Evolutionary conservation across 2,888 invertebrate genomes (phyloP).

Genomic region (Apomyelois bistriatella): DNA sequence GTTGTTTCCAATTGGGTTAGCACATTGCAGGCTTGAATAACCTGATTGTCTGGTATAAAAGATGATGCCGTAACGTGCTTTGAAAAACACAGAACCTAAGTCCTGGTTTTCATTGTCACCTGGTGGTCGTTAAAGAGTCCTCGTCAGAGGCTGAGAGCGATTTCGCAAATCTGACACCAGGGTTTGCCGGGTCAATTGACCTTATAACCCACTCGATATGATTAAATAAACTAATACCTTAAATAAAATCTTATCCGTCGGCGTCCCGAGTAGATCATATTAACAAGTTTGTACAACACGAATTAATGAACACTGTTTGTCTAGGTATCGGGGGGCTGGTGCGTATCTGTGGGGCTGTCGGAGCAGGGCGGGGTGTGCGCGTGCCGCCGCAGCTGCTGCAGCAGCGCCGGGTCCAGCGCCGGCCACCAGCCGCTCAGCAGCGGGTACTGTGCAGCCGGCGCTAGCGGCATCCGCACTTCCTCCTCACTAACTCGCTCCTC

Average conservation of each 20-base stretch:
- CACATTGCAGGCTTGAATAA: too few relatives aligned
- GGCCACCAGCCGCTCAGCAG: slow-evolving; percentile 74
- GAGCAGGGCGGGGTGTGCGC: slow-evolving; percentile 36
- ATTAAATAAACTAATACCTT: too few relatives aligned
- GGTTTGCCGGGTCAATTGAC: too few relatives aligned
- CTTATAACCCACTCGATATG: too few relatives aligned
- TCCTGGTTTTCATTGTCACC: too few relatives aligned
- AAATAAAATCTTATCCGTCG: slow-evolving; percentile 31
- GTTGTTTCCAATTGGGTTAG: too few relatives aligned
- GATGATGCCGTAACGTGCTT: too few relatives aligned
- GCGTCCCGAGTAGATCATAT: slow-evolving; percentile 34
- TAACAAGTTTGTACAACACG: slow-evolving; percentile 33
- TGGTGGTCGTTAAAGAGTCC: too few relatives aligned
- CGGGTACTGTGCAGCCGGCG: slow-evolving; percentile 65
- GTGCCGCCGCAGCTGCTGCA: slow-evolving; percentile 71
- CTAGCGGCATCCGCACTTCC: slow-evolving; percentile 43
- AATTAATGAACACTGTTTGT: slow-evolving; percentile 21
- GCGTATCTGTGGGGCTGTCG: slow-evolving; percentile 56
- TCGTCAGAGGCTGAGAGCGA: too few relatives aligned
- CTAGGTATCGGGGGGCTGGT: slow-evolving; percentile 69
- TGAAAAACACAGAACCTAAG: too few relatives aligned
- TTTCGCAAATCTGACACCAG: too few relatives aligned
- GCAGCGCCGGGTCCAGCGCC: slow-evolving; percentile 70
- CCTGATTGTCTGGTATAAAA: too few relatives aligned
- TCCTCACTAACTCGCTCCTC: slow-evolving; percentile 56